Evolutionary conservation across 1,140 invertebrate species (phyloP), one percentile per base, ranked within the genome.

Genomic region (Neodiprion lecontei): DNA sequence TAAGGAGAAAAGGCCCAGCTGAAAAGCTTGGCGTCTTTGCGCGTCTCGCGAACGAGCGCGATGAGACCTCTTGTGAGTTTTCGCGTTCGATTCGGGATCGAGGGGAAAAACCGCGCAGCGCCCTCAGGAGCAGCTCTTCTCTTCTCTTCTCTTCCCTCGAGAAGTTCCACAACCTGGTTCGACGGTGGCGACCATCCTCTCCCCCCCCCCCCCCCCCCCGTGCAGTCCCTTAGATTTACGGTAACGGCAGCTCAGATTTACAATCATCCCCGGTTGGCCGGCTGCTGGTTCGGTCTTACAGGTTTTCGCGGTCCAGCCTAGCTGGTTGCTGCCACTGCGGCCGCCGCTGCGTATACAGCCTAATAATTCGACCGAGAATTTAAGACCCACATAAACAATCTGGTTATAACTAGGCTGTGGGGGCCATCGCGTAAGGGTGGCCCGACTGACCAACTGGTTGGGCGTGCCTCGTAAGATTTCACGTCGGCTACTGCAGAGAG

Each of bases 351-450:
- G 11, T 21, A 21, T 17, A 9, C 5, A 61, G n/a, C 53, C 53
- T 61, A 61, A 61, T 61, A 61, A 61, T 61, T 61, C n/a, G 53
- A 17, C n/a, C 53, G 53, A 61, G 53, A 61, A 61, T 61, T 61
- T 61, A 61, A 61, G 53, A 61, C 53, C 53, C 53, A 61, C 53
- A 61, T 61, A 61, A 61, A 61, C 53, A 61, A 61, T 61, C 53
- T 61, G 53, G 53, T 61, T 61, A 61, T 61, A 61, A 61, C 53
- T 61, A 61, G 53, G 53, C 53, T 61, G 11, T 40, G 28, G 53
- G 53, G 53, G 53, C n/a, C n/a, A 61, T 61, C 53, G 53, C 11
- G 53, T 4, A 40, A 40, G 28, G 28, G 28, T 40, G 28, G 28
- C 28, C 28, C 28, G 28, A 40, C 28, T 40, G 28, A 40, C 28